These are phyloP conservation scores for Reticulitermes lucifugus DNA, from an alignment of 2,888 invertebrate species.

Conservation along the genomic window DNA sequence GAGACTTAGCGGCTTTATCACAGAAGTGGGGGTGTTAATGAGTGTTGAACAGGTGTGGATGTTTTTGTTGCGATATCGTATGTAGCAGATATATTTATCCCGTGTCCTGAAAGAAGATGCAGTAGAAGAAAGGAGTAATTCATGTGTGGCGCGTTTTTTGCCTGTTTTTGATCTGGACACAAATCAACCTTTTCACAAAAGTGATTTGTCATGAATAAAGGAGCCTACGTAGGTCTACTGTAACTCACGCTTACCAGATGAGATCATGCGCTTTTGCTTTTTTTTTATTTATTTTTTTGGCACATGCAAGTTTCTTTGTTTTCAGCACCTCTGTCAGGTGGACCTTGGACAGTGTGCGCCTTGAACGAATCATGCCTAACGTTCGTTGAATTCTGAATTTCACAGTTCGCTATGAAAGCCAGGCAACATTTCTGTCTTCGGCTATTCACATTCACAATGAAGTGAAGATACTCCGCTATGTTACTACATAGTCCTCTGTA, in stretches of 20 bases:
- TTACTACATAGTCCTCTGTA: too few relatives aligned
- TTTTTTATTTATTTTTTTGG: neutral
- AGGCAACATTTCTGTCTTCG: too few relatives aligned
- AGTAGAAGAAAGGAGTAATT: neutral
- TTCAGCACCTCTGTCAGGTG: neutral
- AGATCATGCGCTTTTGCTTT: neutral
- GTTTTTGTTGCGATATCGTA: neutral
- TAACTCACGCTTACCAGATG: constrained; percentile 10
- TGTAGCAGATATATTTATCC: neutral
- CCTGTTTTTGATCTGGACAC: neutral
- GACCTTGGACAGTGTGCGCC: neutral
- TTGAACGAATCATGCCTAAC: neutral
- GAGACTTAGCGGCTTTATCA: neutral
- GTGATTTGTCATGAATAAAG: constrained; percentile 17
- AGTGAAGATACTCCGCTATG: too few relatives aligned
- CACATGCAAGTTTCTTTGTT: neutral
- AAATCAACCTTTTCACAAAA: constrained; percentile 15
- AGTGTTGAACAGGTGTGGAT: neutral
- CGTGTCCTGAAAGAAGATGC: neutral
- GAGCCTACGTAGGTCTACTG: neutral
- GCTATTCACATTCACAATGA: too few relatives aligned
- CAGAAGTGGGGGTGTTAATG: neutral
- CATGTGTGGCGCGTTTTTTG: neutral
- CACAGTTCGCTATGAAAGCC: too few relatives aligned
- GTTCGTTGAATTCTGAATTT: too few relatives aligned